A percentile compares a stretch with the other conserved stretches of the same genome.
Evolutionary conservation across 2,113 vertebrate genomes (phyloP).

Genomic region (Pogonocichla stellata): DNA sequence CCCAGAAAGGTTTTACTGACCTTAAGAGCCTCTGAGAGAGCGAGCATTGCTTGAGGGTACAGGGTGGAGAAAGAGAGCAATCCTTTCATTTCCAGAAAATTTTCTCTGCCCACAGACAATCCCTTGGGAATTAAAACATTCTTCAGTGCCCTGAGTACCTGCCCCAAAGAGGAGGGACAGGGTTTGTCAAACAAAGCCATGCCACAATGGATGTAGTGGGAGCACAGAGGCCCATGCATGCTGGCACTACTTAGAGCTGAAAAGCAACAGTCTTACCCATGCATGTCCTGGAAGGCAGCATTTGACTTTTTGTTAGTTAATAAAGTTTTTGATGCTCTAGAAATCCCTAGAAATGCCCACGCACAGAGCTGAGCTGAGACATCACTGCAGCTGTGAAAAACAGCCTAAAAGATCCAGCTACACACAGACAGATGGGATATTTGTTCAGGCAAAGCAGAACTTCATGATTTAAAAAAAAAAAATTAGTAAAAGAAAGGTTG

Average conservation of each 20-base stretch:
- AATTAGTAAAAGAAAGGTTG: not conserved
- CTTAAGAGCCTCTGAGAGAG: slow-evolving; percentile 27
- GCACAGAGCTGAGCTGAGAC: not conserved
- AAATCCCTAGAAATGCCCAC: not conserved
- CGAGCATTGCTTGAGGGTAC: not conserved
- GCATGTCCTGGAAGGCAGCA: not conserved
- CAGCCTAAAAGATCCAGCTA: not conserved
- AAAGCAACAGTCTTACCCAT: not conserved
- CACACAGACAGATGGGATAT: not conserved
- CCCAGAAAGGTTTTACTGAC: slow-evolving; percentile 53
- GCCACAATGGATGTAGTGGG: not conserved
- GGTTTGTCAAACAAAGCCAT: slow-evolving; percentile 3
- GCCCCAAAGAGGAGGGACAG: not conserved
- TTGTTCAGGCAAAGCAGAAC: not conserved
- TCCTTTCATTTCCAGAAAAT: not conserved
- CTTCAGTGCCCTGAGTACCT: slow-evolving; percentile 40
- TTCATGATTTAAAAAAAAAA: not conserved
- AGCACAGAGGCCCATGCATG: not conserved
- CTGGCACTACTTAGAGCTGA: not conserved
- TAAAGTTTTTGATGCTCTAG: not conserved
- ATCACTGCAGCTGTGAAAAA: not conserved
- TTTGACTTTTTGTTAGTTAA: not conserved
- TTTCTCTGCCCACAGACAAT: not conserved
- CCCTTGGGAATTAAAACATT: slow-evolving; percentile 33
- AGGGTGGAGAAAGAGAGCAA: not conserved